phyloP scores from a whole-genome alignment of 2,113 vertebrate species.

The Labeo catla region DNA sequence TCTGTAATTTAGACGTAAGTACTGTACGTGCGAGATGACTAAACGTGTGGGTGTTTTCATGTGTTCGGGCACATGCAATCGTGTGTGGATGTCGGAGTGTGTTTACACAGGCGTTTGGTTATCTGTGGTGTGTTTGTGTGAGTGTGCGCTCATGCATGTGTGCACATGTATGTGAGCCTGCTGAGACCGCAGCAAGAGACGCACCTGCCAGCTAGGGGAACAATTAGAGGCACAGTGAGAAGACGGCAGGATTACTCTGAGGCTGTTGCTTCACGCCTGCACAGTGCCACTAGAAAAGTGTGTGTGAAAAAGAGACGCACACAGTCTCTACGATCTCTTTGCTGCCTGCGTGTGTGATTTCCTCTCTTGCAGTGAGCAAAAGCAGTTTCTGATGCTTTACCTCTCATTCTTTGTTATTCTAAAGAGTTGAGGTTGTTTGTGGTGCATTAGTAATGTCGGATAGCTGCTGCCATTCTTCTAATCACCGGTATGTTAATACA shows the following conservation, averaged over 20 bases:
- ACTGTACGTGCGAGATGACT: constrained; percentile 6
- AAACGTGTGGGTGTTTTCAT: not conserved
- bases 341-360: constrained; percentile 4
- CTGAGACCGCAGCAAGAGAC: constrained; percentile 34
- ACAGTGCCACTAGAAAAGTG: constrained; percentile 20
- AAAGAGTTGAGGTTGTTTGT: not conserved
- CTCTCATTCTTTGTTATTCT: not conserved
- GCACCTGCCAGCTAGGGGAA: constrained; percentile 52
- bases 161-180: not conserved
- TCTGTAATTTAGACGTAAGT: constrained; percentile 55
- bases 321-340: not conserved
- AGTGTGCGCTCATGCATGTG: not conserved
- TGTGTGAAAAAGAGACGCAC: not conserved
- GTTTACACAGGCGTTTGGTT: constrained; percentile 23
- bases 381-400: not conserved
- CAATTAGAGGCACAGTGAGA: constrained; percentile 49
- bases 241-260: constrained; percentile 43
- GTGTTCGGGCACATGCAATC: not conserved
- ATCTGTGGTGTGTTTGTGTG: not conserved
- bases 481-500: not conserved
- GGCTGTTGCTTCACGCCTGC: constrained; percentile 31
- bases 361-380: not conserved
- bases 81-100: not conserved
- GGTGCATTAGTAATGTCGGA: not conserved
- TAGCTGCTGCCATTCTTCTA: not conserved